phyloP scores from a whole-genome alignment of 2,113 vertebrate species.

The Poeciliopsis retropinna region DNA sequence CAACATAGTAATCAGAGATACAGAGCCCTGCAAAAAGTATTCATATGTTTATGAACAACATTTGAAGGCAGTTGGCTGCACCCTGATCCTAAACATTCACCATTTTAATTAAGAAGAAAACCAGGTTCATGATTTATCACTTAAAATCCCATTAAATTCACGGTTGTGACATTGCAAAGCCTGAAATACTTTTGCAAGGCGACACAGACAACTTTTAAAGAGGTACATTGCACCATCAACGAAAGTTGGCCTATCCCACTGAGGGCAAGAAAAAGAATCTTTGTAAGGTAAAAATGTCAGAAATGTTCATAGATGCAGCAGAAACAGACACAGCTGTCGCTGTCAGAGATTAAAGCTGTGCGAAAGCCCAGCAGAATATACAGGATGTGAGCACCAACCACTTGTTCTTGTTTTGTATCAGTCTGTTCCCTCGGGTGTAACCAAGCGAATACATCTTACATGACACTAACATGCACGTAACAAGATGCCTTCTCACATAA shows the following conservation, averaged over 20 bases:
- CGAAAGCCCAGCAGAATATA: conserved; percentile 53
- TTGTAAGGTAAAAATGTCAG: conserved; percentile 35
- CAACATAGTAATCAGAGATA: too few relatives aligned
- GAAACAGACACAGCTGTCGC: conserved; percentile 35
- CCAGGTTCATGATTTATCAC: background rate
- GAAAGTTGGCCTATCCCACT: background rate
- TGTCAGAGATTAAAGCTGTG: conserved; percentile 26
- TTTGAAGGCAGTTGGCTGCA: too few relatives aligned
- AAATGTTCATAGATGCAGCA: conserved; percentile 21
- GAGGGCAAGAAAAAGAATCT: background rate
- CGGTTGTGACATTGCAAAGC: background rate
- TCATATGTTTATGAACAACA: too few relatives aligned
- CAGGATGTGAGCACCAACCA: background rate
- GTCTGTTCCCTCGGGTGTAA: background rate
- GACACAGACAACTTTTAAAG: background rate
- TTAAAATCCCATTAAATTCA: background rate
- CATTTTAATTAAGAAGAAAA: too few relatives aligned
- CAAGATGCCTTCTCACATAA: background rate
- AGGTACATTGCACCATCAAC: background rate
- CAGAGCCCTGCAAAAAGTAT: too few relatives aligned
- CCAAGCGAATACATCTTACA: background rate
- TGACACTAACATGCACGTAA: background rate
- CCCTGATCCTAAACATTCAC: too few relatives aligned
- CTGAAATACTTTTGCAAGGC: background rate
- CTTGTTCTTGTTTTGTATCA: background rate